Conservation (phyloP, 2,888 invertebrate species). For the Cantharis flavilabris region DNA sequence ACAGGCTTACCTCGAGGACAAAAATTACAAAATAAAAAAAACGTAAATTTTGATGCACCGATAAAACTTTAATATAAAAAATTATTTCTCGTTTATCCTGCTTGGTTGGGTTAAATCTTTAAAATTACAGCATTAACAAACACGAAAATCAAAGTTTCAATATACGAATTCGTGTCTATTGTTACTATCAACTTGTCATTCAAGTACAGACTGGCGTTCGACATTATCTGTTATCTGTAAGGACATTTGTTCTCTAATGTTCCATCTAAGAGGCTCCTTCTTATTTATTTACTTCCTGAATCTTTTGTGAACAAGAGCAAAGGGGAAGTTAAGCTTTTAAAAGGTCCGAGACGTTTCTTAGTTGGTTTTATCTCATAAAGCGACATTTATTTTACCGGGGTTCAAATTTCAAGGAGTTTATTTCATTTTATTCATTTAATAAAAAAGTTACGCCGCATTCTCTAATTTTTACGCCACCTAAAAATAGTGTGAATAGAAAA, state of each 20-base stretch:
- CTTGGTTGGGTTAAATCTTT: neutral
- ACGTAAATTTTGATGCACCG: neutral
- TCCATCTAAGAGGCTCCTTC: slow-evolving; percentile 27
- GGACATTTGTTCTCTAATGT: slow-evolving; percentile 38
- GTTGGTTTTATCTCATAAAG: neutral
- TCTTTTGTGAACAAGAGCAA: slow-evolving; percentile 17
- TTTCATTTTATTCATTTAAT: neutral
- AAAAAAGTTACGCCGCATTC: neutral
- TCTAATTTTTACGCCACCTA: neutral
- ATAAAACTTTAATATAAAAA: neutral
- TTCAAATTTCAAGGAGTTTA: neutral
- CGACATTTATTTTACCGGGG: neutral
- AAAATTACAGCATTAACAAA: neutral
- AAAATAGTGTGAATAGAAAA: neutral
- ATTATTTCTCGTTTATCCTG: neutral
- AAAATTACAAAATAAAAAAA: neutral
- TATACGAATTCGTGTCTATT: slow-evolving; percentile 20
- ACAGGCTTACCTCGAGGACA: neutral
- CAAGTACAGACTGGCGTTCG: slow-evolving; percentile 22
- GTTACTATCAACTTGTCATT: slow-evolving; percentile 26
- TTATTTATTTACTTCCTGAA: slow-evolving; percentile 33
- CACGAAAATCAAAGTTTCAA: slow-evolving; percentile 11
- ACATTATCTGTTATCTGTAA: slow-evolving; percentile 34
- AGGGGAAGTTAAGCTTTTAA: slow-evolving; percentile 24
- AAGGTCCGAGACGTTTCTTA: slow-evolving; percentile 8